Evolutionary conservation across 2,113 vertebrate species (phyloP).

Genomic region (Sminthopsis crassicaudata): DNA sequence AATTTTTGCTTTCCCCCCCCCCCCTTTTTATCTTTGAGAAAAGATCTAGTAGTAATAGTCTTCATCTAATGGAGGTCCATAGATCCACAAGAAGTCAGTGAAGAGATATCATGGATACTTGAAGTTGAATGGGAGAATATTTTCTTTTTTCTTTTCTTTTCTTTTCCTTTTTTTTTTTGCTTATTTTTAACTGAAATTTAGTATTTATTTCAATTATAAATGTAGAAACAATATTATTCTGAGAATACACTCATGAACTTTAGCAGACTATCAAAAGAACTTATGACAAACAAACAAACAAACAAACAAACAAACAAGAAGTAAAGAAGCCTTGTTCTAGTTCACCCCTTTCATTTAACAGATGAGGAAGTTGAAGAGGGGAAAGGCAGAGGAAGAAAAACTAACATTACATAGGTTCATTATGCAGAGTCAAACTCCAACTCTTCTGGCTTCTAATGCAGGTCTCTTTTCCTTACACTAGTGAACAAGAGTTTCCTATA

Average conservation of each 20-base stretch:
- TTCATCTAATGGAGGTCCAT: background rate
- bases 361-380: background rate
- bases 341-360: background rate
- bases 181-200: background rate
- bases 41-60: background rate
- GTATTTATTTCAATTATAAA: background rate
- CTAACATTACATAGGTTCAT: background rate
- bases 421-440: background rate
- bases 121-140: background rate
- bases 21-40: background rate
- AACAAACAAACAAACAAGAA: background rate
- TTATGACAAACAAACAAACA: background rate
- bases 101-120: background rate
- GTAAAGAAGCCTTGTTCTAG: background rate
- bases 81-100: background rate
- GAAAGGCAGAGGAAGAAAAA: background rate
- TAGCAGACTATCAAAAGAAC: background rate
- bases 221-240: background rate
- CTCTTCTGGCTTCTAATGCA: background rate
- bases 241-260: background rate
- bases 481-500: background rate
- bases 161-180: no score
- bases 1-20: background rate
- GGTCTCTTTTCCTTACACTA: background rate
- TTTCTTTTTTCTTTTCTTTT: no score